Evolutionary conservation across 2,888 invertebrate genomes (phyloP).

Genomic region (Galeopsomyia nigrocyanea): DNA sequence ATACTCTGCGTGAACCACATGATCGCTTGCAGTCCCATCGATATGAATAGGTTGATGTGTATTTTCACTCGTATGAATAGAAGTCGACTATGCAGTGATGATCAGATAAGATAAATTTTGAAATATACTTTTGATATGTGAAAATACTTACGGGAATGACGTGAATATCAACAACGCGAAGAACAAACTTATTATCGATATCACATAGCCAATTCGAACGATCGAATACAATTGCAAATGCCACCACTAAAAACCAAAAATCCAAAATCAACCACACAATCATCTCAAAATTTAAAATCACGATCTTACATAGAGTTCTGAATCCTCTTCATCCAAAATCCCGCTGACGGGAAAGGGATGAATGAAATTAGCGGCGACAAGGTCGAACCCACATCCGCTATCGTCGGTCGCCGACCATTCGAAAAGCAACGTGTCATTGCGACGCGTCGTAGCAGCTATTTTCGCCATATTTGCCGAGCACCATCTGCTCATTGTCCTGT

Average conservation of each 20-base stretch:
- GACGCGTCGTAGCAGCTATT: conserved; percentile 9
- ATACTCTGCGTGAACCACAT: neutral
- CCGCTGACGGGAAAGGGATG: neutral
- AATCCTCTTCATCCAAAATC: neutral
- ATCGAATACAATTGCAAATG: neutral
- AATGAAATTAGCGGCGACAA: neutral
- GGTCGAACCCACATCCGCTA: conserved; percentile 3
- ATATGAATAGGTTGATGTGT: conserved; percentile 29
- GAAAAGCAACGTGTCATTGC: conserved; percentile 4
- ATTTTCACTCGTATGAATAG: conserved; percentile 27
- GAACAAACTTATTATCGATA: conserved; percentile 14
- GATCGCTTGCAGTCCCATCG: conserved; percentile 6
- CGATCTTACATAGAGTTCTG: conserved; percentile 6
- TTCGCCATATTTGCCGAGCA: conserved; percentile 8
- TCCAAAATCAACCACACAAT: neutral
- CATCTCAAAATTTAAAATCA: neutral
- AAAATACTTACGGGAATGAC: conserved; percentile 16
- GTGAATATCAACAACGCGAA: conserved; percentile 27
- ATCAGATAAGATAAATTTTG: neutral
- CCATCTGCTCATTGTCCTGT: conserved; percentile 34
- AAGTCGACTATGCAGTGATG: conserved; percentile 7
- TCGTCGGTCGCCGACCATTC: conserved; percentile 11
- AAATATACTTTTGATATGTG: neutral
- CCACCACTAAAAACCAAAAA: conserved; percentile 9
- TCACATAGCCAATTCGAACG: neutral